phyloP scores from a whole-genome alignment of 2,888 invertebrate genomes.

The Ichneumon xanthorius region DNA sequence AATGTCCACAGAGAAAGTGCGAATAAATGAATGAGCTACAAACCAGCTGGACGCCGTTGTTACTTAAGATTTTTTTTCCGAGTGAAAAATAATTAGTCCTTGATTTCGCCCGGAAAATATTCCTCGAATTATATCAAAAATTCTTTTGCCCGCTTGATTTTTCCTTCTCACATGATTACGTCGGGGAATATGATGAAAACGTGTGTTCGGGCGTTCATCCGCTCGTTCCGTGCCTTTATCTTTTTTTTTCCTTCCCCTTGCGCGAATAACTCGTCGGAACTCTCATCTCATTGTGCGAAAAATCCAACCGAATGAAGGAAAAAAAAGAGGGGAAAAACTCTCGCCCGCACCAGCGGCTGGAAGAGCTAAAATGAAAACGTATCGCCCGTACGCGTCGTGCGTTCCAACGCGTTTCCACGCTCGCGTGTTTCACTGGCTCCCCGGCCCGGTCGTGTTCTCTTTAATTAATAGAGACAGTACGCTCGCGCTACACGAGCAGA shows the following conservation, averaged over 20 bases:
- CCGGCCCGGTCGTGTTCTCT: constrained; percentile 29
- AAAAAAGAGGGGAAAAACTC: constrained; percentile 4
- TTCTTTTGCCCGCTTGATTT: background rate
- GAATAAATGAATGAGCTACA: no score
- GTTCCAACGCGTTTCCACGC: constrained; percentile 22
- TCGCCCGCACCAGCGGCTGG: constrained; percentile 4
- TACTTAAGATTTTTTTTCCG: background rate
- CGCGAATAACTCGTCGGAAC: constrained; percentile 21
- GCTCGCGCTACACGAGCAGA: constrained; percentile 4
- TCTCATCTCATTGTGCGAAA: constrained; percentile 17
- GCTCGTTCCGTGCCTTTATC: constrained; percentile 28
- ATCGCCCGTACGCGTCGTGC: constrained; percentile 39
- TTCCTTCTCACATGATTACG: constrained; percentile 13
- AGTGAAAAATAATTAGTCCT: background rate
- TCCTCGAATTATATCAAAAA: background rate
- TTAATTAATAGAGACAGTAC: constrained; percentile 45
- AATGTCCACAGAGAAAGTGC: no score
- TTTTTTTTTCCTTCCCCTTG: background rate
- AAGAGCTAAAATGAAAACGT: constrained; percentile 50
- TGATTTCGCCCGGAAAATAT: background rate
- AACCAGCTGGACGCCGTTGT: background rate
- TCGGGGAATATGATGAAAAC: constrained; percentile 52
- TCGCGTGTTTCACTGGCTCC: background rate
- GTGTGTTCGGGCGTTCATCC: constrained; percentile 25
- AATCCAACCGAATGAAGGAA: background rate